Evolutionary conservation across 1,140 invertebrate genomes (phyloP).

Genomic region (Lordiphosa stackelbergi): DNA sequence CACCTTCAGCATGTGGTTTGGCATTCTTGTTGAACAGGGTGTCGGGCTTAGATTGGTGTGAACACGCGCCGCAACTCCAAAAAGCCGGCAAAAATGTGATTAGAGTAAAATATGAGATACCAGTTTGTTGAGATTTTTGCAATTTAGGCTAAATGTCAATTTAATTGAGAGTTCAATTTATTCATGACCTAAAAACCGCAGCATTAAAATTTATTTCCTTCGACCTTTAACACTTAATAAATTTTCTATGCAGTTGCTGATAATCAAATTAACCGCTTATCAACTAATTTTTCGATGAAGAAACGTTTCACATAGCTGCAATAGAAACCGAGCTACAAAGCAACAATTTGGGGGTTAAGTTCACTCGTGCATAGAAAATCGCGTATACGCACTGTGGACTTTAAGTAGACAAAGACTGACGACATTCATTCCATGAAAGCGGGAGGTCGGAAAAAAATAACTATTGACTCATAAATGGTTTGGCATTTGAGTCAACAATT

Average conservation of each 20-base stretch:
- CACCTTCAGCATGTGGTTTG: conserved; percentile 56
- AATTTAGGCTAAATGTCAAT: conserved; percentile 10
- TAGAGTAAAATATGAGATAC: background rate
- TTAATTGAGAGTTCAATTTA: conserved; percentile 32
- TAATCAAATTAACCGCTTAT: conserved; percentile 60
- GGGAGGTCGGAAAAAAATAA: background rate
- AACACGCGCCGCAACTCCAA: conserved; percentile 4
- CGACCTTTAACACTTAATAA: conserved; percentile 47
- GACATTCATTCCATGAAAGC: conserved; percentile 4
- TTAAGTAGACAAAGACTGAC: conserved; percentile 7
- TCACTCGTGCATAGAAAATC: conserved; percentile 62
- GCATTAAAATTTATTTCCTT: conserved; percentile 4
- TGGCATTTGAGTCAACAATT: conserved; percentile 33
- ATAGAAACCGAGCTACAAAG: conserved; percentile 29
- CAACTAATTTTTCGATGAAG: conserved; percentile 39
- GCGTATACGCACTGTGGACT: conserved; percentile 55
- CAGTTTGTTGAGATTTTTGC: background rate
- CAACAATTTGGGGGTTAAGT: conserved; percentile 28
- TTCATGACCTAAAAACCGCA: conserved; percentile 29
- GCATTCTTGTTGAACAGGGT: conserved; percentile 58
- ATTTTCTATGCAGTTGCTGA: conserved; percentile 26
- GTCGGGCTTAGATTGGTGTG: conserved; percentile 22
- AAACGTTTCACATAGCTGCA: conserved; percentile 22
- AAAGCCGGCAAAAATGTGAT: conserved; percentile 39
- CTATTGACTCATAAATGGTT: conserved; percentile 23